phyloP scores from a whole-genome alignment of 2,113 vertebrate species.

The Triplophysa tibetana region DNA sequence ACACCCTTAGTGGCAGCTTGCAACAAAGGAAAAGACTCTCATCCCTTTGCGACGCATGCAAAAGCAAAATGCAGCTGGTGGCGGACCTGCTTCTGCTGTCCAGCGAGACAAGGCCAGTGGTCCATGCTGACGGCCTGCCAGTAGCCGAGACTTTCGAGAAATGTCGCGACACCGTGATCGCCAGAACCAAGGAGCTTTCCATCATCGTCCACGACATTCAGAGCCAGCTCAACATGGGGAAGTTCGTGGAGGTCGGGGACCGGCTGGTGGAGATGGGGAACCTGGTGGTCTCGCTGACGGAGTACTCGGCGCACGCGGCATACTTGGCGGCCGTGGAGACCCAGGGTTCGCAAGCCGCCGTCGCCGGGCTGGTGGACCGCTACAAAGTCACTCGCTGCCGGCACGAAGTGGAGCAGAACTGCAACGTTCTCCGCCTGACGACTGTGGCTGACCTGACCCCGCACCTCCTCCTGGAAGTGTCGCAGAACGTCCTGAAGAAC shows the following conservation, averaged over 20 bases:
- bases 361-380: constrained; percentile 91
- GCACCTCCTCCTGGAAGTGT: constrained; percentile 92
- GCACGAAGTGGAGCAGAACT: constrained; percentile 95
- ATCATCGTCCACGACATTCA: constrained; percentile 97
- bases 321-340: constrained; percentile 92
- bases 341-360: constrained; percentile 84
- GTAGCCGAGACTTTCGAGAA: constrained; percentile 93
- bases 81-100: constrained; percentile 95
- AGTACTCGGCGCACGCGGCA: constrained; percentile 93
- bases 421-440: constrained; percentile 81
- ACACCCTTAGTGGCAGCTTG: constrained; percentile 69
- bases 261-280: constrained; percentile 91
- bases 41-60: constrained; percentile 90
- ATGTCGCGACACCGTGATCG: constrained; percentile 96
- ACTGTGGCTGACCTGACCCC: constrained; percentile 89
- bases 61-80: constrained; percentile 98
- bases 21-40: constrained; percentile 89
- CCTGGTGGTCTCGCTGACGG: constrained; percentile 91
- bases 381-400: constrained; percentile 96
- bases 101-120: constrained; percentile 92
- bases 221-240: constrained; percentile 98
- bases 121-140: constrained; percentile 79
- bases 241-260: constrained; percentile 89
- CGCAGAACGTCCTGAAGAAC: constrained; percentile 92
- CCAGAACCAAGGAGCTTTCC: constrained; percentile 95